A percentile compares a stretch with the other conserved stretches of the same genome.
These are phyloP conservation scores for Suncus etruscus DNA, from an alignment of 2,113 vertebrate genomes.

Conservation along the genomic window DNA sequence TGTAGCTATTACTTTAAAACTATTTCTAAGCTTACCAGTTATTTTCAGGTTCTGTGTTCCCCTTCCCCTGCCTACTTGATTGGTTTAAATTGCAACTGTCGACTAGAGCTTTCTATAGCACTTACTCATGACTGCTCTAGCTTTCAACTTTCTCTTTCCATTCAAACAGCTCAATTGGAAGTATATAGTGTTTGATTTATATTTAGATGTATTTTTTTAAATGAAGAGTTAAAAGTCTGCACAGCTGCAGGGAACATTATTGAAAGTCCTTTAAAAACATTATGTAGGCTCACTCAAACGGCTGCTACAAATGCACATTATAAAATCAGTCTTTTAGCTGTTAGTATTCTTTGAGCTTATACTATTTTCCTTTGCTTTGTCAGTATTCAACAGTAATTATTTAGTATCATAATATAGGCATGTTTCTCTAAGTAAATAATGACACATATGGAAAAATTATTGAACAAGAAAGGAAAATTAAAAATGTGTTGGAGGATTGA, in stretches of 20 bases:
- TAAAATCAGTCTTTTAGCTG: constrained; percentile 81
- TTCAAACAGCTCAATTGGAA: constrained; percentile 88
- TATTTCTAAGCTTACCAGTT: constrained; percentile 80
- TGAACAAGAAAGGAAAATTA: constrained; percentile 40
- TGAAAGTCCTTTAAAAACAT: constrained; percentile 85
- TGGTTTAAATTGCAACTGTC: constrained; percentile 84
- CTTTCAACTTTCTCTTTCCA: constrained; percentile 86
- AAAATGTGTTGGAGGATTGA: constrained; percentile 8
- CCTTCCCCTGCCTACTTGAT: constrained; percentile 79
- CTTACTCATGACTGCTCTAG: constrained; percentile 85
- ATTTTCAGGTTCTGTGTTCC: constrained; percentile 81
- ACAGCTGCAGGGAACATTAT: constrained; percentile 87
- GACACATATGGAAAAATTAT: constrained; percentile 62
- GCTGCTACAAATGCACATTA: constrained; percentile 81
- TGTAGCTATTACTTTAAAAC: constrained; percentile 79
- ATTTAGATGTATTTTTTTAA: constrained; percentile 88
- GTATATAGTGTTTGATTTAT: constrained; percentile 87
- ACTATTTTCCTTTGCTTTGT: constrained; percentile 80
- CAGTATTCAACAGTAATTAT: constrained; percentile 79
- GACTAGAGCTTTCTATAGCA: constrained; percentile 82
- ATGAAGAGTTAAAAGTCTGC: constrained; percentile 85
- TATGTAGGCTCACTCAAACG: constrained; percentile 84
- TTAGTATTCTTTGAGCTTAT: constrained; percentile 81
- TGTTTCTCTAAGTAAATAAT: constrained; percentile 77
- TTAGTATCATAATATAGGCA: constrained; percentile 79